Evolutionary conservation across 2,113 vertebrate genomes (phyloP).

Genomic region (human (Homo sapiens)): GRCh38 chr4:13883001-13883500

Average conservation of each 20-base stretch:
- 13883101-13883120: conserved; percentile 5
- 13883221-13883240: background rate
- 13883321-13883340: background rate
- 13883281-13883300: background rate
- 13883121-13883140: background rate
- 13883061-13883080: background rate
- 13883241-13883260: background rate
- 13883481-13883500: background rate
- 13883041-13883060: background rate
- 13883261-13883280: background rate
- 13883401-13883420: background rate
- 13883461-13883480: background rate
- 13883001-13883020: background rate
- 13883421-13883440: background rate
- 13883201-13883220: background rate
- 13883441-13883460: background rate
- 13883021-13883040: conserved; percentile 35
- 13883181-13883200: background rate
- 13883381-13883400: background rate
- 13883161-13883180: background rate
- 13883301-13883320: background rate
- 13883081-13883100: conserved; percentile 49
- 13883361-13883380: background rate
- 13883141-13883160: background rate
- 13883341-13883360: background rate